phyloP scores from a whole-genome alignment of 1,140 invertebrate species.

The Maniola jurtina region DNA sequence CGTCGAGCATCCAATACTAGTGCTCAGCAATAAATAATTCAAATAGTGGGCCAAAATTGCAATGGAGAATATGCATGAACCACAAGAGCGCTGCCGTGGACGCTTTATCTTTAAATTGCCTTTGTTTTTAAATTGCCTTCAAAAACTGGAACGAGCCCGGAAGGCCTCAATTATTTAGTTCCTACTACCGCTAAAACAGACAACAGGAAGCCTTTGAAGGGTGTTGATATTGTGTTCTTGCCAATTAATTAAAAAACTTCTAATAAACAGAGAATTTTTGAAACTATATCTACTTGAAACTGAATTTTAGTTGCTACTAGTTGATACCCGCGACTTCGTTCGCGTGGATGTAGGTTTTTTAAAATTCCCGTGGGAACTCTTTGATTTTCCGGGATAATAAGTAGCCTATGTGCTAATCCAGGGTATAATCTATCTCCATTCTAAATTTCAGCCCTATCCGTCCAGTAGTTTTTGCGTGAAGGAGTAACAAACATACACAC shows the following conservation, averaged over 20 bases:
- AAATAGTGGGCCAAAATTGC: not conserved
- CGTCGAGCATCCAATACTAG: not conserved
- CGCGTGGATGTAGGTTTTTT: too few species aligned
- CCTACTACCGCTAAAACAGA: conserved; percentile 13
- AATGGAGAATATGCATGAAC: conserved; percentile 23
- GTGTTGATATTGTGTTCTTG: conserved; percentile 3
- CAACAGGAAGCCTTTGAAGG: conserved; percentile 11
- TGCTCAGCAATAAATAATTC: not conserved
- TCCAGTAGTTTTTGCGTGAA: too few species aligned
- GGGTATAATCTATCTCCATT: too few species aligned
- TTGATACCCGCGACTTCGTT: too few species aligned
- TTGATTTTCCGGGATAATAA: too few species aligned
- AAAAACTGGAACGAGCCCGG: conserved; percentile 29
- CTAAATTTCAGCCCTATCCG: too few species aligned
- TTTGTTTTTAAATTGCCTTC: conserved; percentile 35
- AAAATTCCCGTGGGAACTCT: too few species aligned
- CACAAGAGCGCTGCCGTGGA: conserved; percentile 13
- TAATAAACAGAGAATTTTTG: not conserved
- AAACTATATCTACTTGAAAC: not conserved
- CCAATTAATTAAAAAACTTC: not conserved
- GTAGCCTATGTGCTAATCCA: too few species aligned
- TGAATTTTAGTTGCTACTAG: conserved; percentile 1
- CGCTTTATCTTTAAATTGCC: conserved; percentile 15
- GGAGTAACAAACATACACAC: too few species aligned
- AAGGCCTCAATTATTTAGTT: conserved; percentile 38